Evolutionary conservation across 1,140 invertebrate species (phyloP).

Genomic region (Meloidogyne hapla): DNA sequence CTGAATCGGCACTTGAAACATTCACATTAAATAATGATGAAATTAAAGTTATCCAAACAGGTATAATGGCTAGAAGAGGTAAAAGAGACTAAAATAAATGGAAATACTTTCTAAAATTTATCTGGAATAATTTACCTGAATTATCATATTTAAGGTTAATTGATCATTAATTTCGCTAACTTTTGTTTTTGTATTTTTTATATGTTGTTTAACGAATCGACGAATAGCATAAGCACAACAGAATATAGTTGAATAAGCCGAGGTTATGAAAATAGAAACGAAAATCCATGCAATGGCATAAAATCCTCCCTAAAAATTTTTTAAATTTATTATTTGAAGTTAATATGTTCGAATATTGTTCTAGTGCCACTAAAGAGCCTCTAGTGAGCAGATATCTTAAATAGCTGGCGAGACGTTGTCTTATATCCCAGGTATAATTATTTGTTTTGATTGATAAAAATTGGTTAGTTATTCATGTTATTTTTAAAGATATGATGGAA

Average conservation of each 20-base stretch:
- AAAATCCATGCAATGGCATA: slow-evolving; percentile 5
- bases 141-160: slow-evolving; percentile 12
- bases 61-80: not conserved
- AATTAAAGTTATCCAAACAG: slow-evolving; percentile 8
- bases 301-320: not conserved
- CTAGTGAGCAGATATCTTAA: too few species aligned
- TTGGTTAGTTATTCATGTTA: too few species aligned
- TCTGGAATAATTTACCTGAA: not conserved
- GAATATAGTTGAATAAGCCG: slow-evolving; percentile 5
- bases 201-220: not conserved
- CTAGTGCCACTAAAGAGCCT: too few species aligned
- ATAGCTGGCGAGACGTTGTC: too few species aligned
- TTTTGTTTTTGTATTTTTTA: slow-evolving; percentile 6
- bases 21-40: not conserved
- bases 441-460: too few species aligned
- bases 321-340: too few species aligned
- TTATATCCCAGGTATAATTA: too few species aligned
- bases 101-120: not conserved
- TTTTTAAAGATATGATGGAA: too few species aligned
- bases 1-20: not conserved
- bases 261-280: not conserved
- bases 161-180: slow-evolving; percentile 8
- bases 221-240: slow-evolving; percentile 8
- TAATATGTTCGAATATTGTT: too few species aligned
- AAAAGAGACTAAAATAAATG: slow-evolving; percentile 1